Conservation (phyloP, 2,113 vertebrate species). For the Ochotona princeps region DNA sequence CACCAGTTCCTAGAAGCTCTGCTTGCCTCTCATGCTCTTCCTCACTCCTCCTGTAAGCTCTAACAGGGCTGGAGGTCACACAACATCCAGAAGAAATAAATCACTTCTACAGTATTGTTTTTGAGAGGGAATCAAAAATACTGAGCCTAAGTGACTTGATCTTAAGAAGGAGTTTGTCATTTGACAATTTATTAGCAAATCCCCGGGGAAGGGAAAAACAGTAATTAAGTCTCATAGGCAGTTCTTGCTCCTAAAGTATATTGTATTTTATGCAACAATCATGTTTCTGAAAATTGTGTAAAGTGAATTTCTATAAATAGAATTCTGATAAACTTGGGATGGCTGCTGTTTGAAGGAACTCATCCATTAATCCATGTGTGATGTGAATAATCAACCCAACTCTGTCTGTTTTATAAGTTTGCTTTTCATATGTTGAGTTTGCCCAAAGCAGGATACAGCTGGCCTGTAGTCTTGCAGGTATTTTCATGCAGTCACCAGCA, state of each 20-base stretch:
- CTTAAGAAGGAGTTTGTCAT: slow-evolving; percentile 35
- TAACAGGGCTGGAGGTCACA: background rate
- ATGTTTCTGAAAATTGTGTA: slow-evolving; percentile 49
- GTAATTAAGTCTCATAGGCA: slow-evolving; percentile 41
- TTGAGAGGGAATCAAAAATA: slow-evolving; percentile 17
- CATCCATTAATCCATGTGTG: slow-evolving; percentile 40
- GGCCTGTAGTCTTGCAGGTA: background rate
- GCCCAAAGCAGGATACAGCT: slow-evolving; percentile 57
- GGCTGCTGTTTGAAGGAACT: slow-evolving; percentile 35
- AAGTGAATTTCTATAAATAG: slow-evolving; percentile 46
- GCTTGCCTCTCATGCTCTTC: background rate
- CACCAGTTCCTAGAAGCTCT: background rate
- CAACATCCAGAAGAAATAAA: background rate
- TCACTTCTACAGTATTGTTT: background rate
- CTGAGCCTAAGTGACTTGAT: background rate
- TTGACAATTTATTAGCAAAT: slow-evolving; percentile 39
- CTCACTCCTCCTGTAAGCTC: background rate
- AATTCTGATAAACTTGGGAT: slow-evolving; percentile 40
- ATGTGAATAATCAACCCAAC: slow-evolving; percentile 4
- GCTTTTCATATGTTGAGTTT: slow-evolving; percentile 49
- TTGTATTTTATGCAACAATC: slow-evolving; percentile 54
- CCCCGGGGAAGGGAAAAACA: slow-evolving; percentile 33
- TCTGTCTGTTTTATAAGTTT: slow-evolving; percentile 56
- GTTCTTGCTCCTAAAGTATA: background rate
- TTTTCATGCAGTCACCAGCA: background rate